Evolutionary conservation across 2,113 vertebrate genomes (phyloP).

Genomic region (Cariama cristata): DNA sequence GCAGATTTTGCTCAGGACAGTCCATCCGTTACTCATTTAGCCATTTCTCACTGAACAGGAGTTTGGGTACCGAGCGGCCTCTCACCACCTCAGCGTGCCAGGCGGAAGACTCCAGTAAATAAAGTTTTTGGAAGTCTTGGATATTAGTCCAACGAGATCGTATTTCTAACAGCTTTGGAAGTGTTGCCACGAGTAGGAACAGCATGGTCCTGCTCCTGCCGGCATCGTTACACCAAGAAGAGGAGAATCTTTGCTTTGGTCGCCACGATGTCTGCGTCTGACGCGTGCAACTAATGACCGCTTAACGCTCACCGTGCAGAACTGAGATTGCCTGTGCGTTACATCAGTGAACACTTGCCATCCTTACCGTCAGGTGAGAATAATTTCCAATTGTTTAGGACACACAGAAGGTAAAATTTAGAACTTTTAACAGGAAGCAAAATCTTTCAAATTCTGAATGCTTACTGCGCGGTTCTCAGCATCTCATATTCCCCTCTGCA

Average conservation of each 20-base stretch:
- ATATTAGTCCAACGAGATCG: not conserved
- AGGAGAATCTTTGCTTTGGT: not conserved
- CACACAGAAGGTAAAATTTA: not conserved
- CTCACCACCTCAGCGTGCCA: not conserved
- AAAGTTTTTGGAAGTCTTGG: not conserved
- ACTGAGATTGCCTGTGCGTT: not conserved
- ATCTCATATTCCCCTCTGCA: not conserved
- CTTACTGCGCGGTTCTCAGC: not conserved
- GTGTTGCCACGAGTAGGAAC: not conserved
- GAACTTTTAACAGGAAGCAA: not conserved
- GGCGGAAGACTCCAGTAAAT: not conserved
- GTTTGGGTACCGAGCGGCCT: not conserved
- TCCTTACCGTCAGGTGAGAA: not conserved
- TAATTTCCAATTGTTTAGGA: not conserved
- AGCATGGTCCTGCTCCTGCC: not conserved
- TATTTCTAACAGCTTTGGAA: not conserved
- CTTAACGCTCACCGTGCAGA: not conserved
- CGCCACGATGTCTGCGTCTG: accelerated
- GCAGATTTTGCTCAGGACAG: not conserved
- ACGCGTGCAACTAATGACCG: not conserved
- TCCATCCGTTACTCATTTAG: not conserved
- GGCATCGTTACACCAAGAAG: not conserved
- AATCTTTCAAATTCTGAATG: not conserved
- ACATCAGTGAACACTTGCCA: not conserved
- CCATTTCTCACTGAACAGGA: not conserved